Base-by-base conservation (phyloP, 2,113 vertebrate species). In the Sphyrna mokarran region DNA sequence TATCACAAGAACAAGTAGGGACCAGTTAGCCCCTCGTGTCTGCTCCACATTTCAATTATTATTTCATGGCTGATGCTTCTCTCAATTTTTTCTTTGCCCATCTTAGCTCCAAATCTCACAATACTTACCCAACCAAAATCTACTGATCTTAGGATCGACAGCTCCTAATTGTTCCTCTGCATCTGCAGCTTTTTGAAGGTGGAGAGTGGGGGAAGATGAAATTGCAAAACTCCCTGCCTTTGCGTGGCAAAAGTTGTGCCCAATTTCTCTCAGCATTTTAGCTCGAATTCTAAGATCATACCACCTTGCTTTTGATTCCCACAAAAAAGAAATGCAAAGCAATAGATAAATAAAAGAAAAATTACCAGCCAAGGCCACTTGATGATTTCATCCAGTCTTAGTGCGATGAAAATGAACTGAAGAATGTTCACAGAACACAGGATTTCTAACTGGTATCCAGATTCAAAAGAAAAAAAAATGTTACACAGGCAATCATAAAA, bases 361-460 rank as follows among this genome's bases (percentile, higher is more conserved):
- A 98, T 96, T 98, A 99, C 99, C 98, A 99, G 98, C 99, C 99
- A 99, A 0, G 99, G 99, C 99, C 99, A 99, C 96, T 97, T 98
- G 98, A 99, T 99, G 98, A 99, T 99, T 96, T 97, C 97, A 85
- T 99, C 99, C 96, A 99, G 97, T 97, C 98, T 98, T 96, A 99
- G 98, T 96, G 99, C 99, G 96, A 99, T 99, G 97, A 99, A 99
- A 97, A 99, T 99, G 97, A 99, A 99, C 98, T 99, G 99, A 0
- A 99, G 98, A 96, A 99, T 99, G 97, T 99, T 99, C 87, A 99
- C 99, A 9, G 99, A 99, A 96, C 99, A 99, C 97, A 99, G 97
- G 96, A 99, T 99, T 98, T 99, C 99, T 98, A 99, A 97, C 99
- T 99, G 97, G 96, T 96, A 96, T 97, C 23, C 95, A 96, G 95